phyloP scores from a whole-genome alignment of 2,888 invertebrate genomes.

The Pheosia gnoma region DNA sequence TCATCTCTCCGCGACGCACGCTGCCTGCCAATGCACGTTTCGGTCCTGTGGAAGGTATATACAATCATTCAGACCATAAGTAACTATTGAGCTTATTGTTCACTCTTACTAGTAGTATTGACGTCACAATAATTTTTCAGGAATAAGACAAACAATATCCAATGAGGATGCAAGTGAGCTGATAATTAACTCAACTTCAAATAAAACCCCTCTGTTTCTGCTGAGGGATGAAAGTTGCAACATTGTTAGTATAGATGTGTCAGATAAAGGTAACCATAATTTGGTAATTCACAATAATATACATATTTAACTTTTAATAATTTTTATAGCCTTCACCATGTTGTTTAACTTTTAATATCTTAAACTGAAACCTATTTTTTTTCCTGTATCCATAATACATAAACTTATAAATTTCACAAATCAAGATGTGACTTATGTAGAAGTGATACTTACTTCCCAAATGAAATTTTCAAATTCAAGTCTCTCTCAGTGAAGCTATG shows the following conservation, averaged over 20 bases:
- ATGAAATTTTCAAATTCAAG: too few species aligned
- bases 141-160: slow-evolving; percentile 38
- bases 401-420: too few species aligned
- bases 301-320: too few species aligned
- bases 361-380: too few species aligned
- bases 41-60: slow-evolving; percentile 89
- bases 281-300: too few species aligned
- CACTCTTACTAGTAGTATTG: background rate
- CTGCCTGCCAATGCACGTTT: slow-evolving; percentile 89
- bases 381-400: too few species aligned
- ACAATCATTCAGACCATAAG: background rate
- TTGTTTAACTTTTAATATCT: too few species aligned
- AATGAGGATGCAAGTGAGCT: slow-evolving; percentile 38
- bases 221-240: slow-evolving; percentile 36
- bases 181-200: slow-evolving; percentile 30
- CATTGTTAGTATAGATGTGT: slow-evolving; percentile 51
- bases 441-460: too few species aligned
- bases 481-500: background rate
- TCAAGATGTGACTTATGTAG: too few species aligned
- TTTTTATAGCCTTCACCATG: too few species aligned
- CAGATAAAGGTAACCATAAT: slow-evolving; percentile 56
- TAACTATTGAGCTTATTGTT: too few species aligned
- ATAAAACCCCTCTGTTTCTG: slow-evolving; percentile 52
- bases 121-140: slow-evolving; percentile 34
- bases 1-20: slow-evolving; percentile 87